Base-by-base conservation (phyloP, 2,113 vertebrate species). In the Orientallactaga bullata region DNA sequence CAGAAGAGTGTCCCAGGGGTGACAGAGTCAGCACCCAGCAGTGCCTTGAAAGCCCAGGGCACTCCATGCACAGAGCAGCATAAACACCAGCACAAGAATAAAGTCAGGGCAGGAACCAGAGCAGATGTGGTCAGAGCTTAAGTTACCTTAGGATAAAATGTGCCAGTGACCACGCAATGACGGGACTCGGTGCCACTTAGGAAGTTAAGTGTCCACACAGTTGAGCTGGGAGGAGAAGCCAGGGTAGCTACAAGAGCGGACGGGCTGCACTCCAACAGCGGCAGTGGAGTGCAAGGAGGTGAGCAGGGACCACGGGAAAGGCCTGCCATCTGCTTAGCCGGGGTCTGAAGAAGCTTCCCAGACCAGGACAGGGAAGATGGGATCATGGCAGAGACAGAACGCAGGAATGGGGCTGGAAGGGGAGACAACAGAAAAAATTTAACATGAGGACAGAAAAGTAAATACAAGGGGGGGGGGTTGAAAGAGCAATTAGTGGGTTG, bases 201-300 rank as follows among this genome's bases (percentile, higher is more conserved):
- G 37, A 92, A 88, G 89, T 68, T 10, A 65, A 65, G n/a, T 60
- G 92, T 94, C 72, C 28, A 81, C 37, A 72, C 21, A 90, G 30
- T 3, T 0, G 30, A 69, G 69, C 16, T 47, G 47, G 60, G n/a
- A 69, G 23, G 37, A 83, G 63, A 69, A 13, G 82, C 35, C 74
- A 32, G 69, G n/a, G 28, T 58, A 55, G 79, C 23, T 12, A 20
- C 28, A 81, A 42, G 58, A 84, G 28, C n/a, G 30, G 0, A 15
- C 3, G 16, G 76, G 91, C 91, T 71, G n/a, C 65, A 7, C 32
- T 72, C 84, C 93, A 80, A 11, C 9, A 12, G 74, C 1, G 0
- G 28, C 69, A 39, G 77, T 20, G 61, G 47, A 71, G 42, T 0
- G 3, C 24, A 28, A 32, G 4, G 11, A 24, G 68, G 35, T 42